Percentiles rank a stretch among this genome's conserved stretches.
These are phyloP conservation scores for Hylia prasina DNA, from an alignment of 2,113 vertebrate species.

Conservation along the genomic window DNA sequence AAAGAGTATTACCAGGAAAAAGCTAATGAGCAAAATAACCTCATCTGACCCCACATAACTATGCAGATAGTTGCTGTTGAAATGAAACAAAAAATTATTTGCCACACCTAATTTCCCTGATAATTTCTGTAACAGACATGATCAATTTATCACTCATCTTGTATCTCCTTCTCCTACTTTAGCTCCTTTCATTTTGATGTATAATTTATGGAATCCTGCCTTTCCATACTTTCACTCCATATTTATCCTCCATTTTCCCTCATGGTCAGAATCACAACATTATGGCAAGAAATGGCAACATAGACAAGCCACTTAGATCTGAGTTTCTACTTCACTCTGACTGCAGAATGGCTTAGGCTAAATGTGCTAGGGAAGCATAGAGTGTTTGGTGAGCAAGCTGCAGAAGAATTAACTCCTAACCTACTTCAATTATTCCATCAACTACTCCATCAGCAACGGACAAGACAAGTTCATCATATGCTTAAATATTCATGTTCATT, in stretches of 20 bases:
- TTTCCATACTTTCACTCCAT: background rate
- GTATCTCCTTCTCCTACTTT: background rate
- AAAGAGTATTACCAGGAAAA: background rate
- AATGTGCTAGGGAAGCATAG: background rate
- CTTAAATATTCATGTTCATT: background rate
- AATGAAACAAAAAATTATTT: background rate
- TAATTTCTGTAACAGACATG: accelerated
- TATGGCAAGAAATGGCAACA: background rate
- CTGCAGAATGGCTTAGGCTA: background rate
- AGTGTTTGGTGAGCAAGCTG: background rate
- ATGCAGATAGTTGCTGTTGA: background rate
- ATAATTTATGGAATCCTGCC: background rate
- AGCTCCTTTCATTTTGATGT: background rate
- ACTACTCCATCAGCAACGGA: background rate
- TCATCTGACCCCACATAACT: background rate
- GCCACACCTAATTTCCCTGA: background rate
- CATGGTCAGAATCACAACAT: background rate
- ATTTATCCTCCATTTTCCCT: background rate
- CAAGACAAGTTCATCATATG: background rate
- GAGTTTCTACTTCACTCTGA: background rate
- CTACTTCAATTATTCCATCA: background rate
- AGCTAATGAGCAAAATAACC: background rate
- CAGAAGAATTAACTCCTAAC: background rate
- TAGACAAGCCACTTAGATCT: background rate
- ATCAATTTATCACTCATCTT: background rate